phyloP scores from a whole-genome alignment of 2,113 vertebrate genomes.

The Bambusicola thoracicus region DNA sequence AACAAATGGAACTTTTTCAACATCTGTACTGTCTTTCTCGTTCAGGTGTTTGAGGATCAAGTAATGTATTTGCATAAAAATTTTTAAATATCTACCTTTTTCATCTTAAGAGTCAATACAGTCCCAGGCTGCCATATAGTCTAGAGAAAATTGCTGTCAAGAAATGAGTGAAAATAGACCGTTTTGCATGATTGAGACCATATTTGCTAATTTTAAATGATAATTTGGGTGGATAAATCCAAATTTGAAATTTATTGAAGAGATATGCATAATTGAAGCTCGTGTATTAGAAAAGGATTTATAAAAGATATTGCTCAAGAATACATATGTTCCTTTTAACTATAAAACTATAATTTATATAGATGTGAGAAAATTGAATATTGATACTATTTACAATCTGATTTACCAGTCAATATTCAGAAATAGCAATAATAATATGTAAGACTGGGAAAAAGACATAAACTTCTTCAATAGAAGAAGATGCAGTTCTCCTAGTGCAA shows the following conservation, averaged over 20 bases:
- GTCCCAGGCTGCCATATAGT: neutral
- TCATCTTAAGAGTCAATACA: fast-evolving
- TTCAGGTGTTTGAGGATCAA: neutral
- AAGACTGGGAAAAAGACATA: neutral
- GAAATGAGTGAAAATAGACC: neutral
- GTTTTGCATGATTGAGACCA: neutral
- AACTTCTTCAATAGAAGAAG: neutral
- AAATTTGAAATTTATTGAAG: constrained; percentile 15
- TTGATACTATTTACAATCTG: neutral
- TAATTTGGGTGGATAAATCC: neutral
- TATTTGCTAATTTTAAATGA: neutral
- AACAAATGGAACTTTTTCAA: neutral
- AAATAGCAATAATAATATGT: neutral
- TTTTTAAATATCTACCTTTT: neutral
- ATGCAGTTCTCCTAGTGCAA: neutral
- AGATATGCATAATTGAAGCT: constrained; percentile 1
- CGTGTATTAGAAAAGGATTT: constrained; percentile 13
- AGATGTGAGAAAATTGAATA: neutral
- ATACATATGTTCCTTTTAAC: neutral
- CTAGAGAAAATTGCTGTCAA: neutral
- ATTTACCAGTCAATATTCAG: neutral
- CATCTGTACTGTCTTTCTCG: neutral
- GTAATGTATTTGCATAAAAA: neutral
- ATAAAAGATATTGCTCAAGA: neutral
- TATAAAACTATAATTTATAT: neutral